Evolutionary conservation across 1,140 invertebrate genomes (phyloP).

Genomic region (Musca vetustissima): DNA sequence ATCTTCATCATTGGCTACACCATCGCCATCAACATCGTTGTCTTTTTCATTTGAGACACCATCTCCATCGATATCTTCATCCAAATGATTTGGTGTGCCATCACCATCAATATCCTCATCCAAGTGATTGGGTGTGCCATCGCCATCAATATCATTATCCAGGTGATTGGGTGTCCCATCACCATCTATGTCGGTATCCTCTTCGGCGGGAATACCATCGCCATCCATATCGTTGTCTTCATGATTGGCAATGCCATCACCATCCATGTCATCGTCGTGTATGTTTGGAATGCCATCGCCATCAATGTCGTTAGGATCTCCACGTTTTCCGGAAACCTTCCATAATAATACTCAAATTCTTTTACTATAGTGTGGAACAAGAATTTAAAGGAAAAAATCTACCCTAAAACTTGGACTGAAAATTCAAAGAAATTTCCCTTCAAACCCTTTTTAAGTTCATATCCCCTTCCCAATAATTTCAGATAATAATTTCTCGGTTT

Average conservation of each 20-base stretch:
- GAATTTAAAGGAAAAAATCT: conserved; percentile 26
- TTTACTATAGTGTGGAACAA: conserved; percentile 39
- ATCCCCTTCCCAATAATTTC: conserved; percentile 35
- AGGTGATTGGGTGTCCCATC: conserved; percentile 28
- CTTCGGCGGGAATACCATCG: conserved; percentile 33
- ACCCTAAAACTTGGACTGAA: conserved; percentile 14
- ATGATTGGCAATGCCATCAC: conserved; percentile 35
- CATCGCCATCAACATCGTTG: conserved; percentile 47
- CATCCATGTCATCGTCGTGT: conserved; percentile 35
- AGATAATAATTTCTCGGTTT: conserved; percentile 55
- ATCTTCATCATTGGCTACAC: conserved; percentile 33
- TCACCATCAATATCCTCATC: conserved; percentile 40
- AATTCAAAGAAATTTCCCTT: not conserved
- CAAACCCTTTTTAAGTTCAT: conserved; percentile 27
- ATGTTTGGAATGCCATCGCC: conserved; percentile 52
- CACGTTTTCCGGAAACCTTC: conserved; percentile 34
- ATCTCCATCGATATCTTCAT: conserved; percentile 41
- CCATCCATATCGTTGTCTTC: conserved; percentile 43
- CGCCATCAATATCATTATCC: conserved; percentile 31
- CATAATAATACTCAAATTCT: conserved; percentile 48
- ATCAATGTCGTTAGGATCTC: conserved; percentile 47
- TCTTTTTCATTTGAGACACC: conserved; percentile 41
- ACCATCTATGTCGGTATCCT: conserved; percentile 30
- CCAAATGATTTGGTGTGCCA: conserved; percentile 36
- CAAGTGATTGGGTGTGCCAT: conserved; percentile 38